These are phyloP conservation scores for Coleophora deauratella DNA, from an alignment of 2,888 invertebrate genomes.

Conservation along the genomic window DNA sequence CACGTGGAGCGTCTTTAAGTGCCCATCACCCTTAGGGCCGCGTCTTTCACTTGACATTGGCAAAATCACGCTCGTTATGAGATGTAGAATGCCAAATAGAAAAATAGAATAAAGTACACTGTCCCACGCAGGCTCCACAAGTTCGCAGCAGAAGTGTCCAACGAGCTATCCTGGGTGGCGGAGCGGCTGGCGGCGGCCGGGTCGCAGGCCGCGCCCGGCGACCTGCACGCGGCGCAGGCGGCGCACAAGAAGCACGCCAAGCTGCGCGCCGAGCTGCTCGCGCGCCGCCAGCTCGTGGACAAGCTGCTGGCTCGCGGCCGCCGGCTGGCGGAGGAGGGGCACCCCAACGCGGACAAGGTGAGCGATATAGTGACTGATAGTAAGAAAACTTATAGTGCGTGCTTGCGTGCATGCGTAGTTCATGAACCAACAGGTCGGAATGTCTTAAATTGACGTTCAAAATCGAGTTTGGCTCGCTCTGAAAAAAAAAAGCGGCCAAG, in stretches of 20 bases:
- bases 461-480: too few species aligned
- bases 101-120: too few species aligned
- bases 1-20: too few species aligned
- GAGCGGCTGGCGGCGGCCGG: slow-evolving; percentile 89
- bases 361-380: slow-evolving; percentile 7
- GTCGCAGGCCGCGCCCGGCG: slow-evolving; percentile 84
- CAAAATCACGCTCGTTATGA: too few species aligned
- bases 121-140: slow-evolving; percentile 80
- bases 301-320: slow-evolving; percentile 88
- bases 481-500: too few species aligned
- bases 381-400: too few species aligned
- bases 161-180: slow-evolving; percentile 95
- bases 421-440: too few species aligned
- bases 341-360: slow-evolving; percentile 87
- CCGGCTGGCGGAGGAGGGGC: slow-evolving; percentile 80
- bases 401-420: too few species aligned
- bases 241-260: slow-evolving; percentile 96
- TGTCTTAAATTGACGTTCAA: too few species aligned
- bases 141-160: slow-evolving; percentile 93
- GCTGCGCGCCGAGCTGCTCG: slow-evolving; percentile 90
- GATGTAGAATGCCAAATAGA: too few species aligned
- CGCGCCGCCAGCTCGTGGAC: slow-evolving; percentile 89
- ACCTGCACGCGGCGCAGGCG: slow-evolving; percentile 93
- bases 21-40: too few species aligned
- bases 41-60: too few species aligned